Percentiles rank a stretch among this genome's conserved stretches.
Conservation (phyloP, 2,797 vertebrate species). For the Thalassophryne amazonica region DNA sequence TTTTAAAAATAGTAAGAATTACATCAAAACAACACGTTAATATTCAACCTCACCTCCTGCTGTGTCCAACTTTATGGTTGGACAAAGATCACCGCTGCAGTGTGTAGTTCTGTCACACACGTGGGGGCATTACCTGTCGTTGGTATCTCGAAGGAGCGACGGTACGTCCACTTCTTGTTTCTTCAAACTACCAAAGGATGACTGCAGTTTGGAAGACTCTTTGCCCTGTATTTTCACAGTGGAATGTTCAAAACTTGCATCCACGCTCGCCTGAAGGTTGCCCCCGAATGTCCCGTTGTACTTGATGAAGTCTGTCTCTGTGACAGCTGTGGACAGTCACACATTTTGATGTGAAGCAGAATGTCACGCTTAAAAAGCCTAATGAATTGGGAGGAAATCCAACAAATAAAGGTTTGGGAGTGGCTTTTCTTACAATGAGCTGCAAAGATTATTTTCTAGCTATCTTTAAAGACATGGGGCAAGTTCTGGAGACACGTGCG, state of each 20-base stretch:
- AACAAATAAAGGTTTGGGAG: too few relatives aligned
- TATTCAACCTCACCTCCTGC: slow-evolving; percentile 6
- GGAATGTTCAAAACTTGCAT: slow-evolving; percentile 61
- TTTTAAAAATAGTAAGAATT: too few relatives aligned
- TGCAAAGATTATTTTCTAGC: too few relatives aligned
- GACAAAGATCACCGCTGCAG: slow-evolving; percentile 38
- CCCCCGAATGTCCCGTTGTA: slow-evolving; percentile 81
- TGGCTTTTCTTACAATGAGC: too few relatives aligned
- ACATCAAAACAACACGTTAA: slow-evolving; percentile 9
- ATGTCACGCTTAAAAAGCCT: too few relatives aligned
- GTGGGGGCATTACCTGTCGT: slow-evolving; percentile 72
- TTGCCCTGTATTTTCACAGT: slow-evolving; percentile 69
- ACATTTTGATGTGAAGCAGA: too few relatives aligned
- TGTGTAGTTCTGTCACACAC: not conserved
- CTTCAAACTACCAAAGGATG: slow-evolving; percentile 86
- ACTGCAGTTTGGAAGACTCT: slow-evolving; percentile 80
- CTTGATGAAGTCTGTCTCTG: slow-evolving; percentile 87
- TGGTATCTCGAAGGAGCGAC: slow-evolving; percentile 79
- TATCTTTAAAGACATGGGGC: too few relatives aligned
- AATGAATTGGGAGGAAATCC: too few relatives aligned
- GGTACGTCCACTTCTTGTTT: slow-evolving; percentile 89
- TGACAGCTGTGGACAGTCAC: slow-evolving; percentile 73
- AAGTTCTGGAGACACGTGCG: too few relatives aligned
- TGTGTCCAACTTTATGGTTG: slow-evolving; percentile 27
- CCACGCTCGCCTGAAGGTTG: slow-evolving; percentile 64